phyloP scores from a whole-genome alignment of 2,113 vertebrate species.

The Rhea pennata region DNA sequence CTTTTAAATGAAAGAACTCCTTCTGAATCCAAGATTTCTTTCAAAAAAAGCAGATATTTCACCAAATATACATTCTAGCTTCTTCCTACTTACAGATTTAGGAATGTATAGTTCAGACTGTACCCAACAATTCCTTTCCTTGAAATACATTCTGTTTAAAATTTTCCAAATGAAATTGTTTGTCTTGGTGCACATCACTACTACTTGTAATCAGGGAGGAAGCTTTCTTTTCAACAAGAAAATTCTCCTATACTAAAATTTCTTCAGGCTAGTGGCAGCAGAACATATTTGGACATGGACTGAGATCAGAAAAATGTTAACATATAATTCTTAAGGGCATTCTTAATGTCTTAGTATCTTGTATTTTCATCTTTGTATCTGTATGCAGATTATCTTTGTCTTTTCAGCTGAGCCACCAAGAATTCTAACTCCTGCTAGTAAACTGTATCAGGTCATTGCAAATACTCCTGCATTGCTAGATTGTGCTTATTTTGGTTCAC shows the following conservation, averaged over 20 bases:
- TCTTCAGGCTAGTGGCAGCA: neutral
- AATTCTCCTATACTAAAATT: neutral
- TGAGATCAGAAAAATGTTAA: neutral
- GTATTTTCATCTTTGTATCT: neutral
- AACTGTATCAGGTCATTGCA: slow-evolving; percentile 90
- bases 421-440: slow-evolving; percentile 86
- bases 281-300: neutral
- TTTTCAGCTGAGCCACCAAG: slow-evolving; percentile 91
- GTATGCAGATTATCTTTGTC: slow-evolving; percentile 1
- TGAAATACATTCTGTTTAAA: neutral
- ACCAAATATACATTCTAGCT: neutral
- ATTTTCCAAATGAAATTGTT: neutral
- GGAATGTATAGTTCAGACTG: neutral
- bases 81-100: neutral
- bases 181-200: neutral
- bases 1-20: neutral
- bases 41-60: neutral
- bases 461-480: slow-evolving; percentile 86
- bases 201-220: neutral
- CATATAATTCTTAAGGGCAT: neutral
- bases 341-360: neutral
- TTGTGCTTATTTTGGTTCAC: slow-evolving; percentile 92
- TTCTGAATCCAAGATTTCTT: neutral
- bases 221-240: neutral
- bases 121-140: neutral